Percentiles rank a stretch among this genome's conserved stretches.
Conservation (phyloP, 92 coral and sea anemone genomes). For the Bergia sp. region DNA sequence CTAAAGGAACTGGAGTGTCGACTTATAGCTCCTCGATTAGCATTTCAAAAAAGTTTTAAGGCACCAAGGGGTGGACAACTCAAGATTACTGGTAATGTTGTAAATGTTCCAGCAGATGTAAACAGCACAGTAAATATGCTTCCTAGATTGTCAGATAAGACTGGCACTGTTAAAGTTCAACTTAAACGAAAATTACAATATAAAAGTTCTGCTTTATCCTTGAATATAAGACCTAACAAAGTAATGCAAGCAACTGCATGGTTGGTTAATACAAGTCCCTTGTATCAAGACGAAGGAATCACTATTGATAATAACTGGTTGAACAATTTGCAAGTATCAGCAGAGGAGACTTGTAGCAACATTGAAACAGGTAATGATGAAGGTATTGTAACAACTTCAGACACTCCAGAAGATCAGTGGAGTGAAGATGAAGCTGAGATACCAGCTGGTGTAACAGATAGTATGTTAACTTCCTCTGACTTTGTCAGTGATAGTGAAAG, state of each 20-base stretch:
- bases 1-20: slow-evolving; percentile 46
- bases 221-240: slow-evolving; percentile 56
- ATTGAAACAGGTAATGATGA: too few species aligned
- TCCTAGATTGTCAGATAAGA: slow-evolving; percentile 34
- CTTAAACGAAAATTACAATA: slow-evolving; percentile 45
- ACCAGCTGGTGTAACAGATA: slow-evolving; percentile 58
- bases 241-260: slow-evolving; percentile 43
- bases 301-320: background rate
- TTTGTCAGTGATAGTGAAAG: slow-evolving; percentile 52
- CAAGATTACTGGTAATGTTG: slow-evolving; percentile 52
- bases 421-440: slow-evolving; percentile 59
- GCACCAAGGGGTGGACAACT: too few species aligned
- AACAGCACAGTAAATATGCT: slow-evolving; percentile 46
- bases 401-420: slow-evolving; percentile 36
- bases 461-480: slow-evolving; percentile 51
- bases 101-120: slow-evolving; percentile 63
- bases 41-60: slow-evolving; percentile 59
- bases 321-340: background rate
- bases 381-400: background rate
- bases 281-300: slow-evolving; percentile 36
- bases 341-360: too few species aligned
- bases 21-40: slow-evolving; percentile 35
- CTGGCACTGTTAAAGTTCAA: slow-evolving; percentile 48
- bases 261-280: slow-evolving; percentile 29
- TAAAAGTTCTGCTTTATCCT: slow-evolving; percentile 7